phyloP scores from a whole-genome alignment of 2,113 vertebrate genomes.

The Anarhynchus alexandrinus region DNA sequence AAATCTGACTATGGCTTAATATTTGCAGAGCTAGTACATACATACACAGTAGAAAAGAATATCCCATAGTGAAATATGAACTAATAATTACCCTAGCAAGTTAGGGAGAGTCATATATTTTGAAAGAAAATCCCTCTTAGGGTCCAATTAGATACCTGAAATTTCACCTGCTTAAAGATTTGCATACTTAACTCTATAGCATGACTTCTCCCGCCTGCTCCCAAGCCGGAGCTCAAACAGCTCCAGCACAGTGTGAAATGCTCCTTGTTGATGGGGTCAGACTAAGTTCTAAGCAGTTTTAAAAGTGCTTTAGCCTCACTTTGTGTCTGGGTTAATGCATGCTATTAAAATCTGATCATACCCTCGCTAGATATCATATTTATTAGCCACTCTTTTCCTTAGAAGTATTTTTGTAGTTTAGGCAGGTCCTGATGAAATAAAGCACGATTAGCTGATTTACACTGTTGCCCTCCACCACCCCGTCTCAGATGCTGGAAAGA shows the following conservation, averaged over 20 bases:
- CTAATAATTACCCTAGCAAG: neutral
- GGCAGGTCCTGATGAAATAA: neutral
- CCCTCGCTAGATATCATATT: neutral
- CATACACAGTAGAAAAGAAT: neutral
- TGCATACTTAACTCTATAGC: neutral
- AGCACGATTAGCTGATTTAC: neutral
- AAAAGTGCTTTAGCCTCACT: neutral
- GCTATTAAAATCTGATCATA: neutral
- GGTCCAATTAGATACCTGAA: conserved; percentile 11
- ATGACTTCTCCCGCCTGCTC: neutral
- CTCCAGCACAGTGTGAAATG: neutral
- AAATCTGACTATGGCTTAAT: neutral
- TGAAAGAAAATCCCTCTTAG: neutral
- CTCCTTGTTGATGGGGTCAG: neutral
- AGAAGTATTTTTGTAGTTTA: neutral
- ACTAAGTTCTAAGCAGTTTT: neutral
- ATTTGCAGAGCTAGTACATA: neutral
- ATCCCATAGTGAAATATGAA: neutral
- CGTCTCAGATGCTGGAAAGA: neutral
- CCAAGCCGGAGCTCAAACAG: neutral
- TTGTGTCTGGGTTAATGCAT: neutral
- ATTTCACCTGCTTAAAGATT: neutral
- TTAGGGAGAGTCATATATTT: neutral
- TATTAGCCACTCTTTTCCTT: neutral
- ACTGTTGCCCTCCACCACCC: neutral